Evolutionary conservation across 2,113 vertebrate genomes (phyloP).

Genomic region (Microcebus ravelobensis): DNA sequence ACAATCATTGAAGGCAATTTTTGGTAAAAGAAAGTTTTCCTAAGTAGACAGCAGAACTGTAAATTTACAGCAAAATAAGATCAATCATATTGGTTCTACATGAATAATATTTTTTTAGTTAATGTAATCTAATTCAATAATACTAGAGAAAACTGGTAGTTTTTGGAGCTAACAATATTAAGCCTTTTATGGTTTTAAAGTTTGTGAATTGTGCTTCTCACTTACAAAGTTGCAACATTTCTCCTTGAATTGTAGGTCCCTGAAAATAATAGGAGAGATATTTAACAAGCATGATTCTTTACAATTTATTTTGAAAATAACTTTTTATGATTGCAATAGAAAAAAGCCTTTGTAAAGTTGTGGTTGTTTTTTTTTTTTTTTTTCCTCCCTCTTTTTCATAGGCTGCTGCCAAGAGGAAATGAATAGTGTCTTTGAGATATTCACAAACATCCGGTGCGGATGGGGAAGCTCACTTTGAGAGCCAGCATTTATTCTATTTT

Average conservation of each 20-base stretch:
- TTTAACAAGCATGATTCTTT: constrained; percentile 36
- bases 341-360: constrained; percentile 58
- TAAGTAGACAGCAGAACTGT: not conserved
- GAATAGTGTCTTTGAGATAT: constrained; percentile 73
- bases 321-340: constrained; percentile 51
- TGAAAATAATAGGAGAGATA: constrained; percentile 8
- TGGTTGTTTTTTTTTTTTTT: too few species aligned
- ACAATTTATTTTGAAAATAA: constrained; percentile 65
- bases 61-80: not conserved
- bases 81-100: not conserved
- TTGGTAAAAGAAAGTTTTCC: not conserved
- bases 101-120: not conserved
- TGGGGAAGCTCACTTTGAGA: constrained; percentile 49
- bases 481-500: constrained; percentile 65
- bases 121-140: not conserved
- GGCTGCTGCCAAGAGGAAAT: constrained; percentile 71
- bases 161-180: not conserved
- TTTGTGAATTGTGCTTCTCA: not conserved
- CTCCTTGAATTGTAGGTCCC: not conserved
- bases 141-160: not conserved
- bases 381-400: not conserved
- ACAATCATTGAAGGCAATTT: not conserved
- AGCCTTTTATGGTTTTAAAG: constrained; percentile 2
- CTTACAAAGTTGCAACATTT: not conserved
- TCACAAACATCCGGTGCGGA: constrained; percentile 64